Base-by-base conservation (phyloP, 1,140 invertebrate species). In the Saccostrea glomerata region DNA sequence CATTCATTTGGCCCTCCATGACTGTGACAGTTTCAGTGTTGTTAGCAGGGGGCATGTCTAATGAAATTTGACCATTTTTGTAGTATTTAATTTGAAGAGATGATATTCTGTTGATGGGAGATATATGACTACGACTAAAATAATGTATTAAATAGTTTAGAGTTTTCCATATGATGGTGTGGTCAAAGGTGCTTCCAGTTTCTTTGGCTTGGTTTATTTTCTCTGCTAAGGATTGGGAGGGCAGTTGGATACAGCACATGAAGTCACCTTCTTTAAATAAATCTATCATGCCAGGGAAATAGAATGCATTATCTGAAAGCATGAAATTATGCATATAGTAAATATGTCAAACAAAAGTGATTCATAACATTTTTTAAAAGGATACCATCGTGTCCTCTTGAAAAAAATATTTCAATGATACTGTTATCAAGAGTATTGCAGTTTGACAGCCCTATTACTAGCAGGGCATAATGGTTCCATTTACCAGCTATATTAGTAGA, bases 191-290 rank as follows among this genome's bases (percentile, higher is more conserved):
- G 3, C 54, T 84, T 17, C 87, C 85, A 3, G 87, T 55, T 13
- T 82, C n/a, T n/a, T 85, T 91, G 36, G 87, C 87, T 36, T 73
- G 25, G 7, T 66, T 7, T 7, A 90, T 90, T 2, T 63, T 60
- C 36, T 91, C 88, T 30, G 86, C 30, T 15, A 92, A 54, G 5
- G 87, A 87, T 84, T 90, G 60, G 13, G 82, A 87, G 13, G 58
- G 82, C 9, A 84, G 30, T n/a, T 89, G 88, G 5, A 92, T 30
- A 73, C 87, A 85, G 66, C 87, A 88, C n/a, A 84, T 30, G 23
- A 55, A 23, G 36, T 87, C 85, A 12, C 66, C 58, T 58, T 91
- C 90, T 70, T 87, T 87, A 91, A 92, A 92, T 77, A 82, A 84
- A 12, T 85, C 58, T 9, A 92, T 36, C 30, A 89, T 70, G 0